phyloP scores from a whole-genome alignment of 1,140 invertebrate species.

The Drosophila bipectinata region DNA sequence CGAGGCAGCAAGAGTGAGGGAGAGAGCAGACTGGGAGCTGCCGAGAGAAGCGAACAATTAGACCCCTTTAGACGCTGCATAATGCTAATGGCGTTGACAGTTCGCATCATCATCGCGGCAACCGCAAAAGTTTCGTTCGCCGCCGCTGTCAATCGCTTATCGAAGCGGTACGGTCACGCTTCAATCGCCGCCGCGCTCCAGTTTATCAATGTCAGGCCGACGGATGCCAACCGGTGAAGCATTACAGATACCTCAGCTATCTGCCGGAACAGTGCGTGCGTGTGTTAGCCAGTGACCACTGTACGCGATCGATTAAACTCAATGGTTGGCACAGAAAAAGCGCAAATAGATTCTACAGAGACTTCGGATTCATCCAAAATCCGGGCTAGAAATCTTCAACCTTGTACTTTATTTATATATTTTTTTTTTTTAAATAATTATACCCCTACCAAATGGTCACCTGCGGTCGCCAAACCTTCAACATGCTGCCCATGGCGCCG shows the following conservation, averaged over 20 bases:
- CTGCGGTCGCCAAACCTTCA: conserved; percentile 80
- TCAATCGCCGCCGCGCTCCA: conserved; percentile 54
- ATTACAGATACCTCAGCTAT: conserved; percentile 46
- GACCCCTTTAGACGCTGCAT: conserved; percentile 77
- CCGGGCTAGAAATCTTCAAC: conserved; percentile 3
- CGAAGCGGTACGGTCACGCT: conserved; percentile 79
- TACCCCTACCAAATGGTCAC: conserved; percentile 78
- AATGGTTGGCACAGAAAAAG: too few species aligned
- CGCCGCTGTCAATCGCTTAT: conserved; percentile 57
- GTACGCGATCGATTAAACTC: conserved; percentile 13
- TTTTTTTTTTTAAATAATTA: conserved; percentile 18
- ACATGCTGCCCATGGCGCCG: conserved; percentile 83
- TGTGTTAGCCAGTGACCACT: conserved; percentile 38
- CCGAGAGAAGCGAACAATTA: conserved; percentile 61
- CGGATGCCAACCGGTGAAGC: conserved; percentile 73
- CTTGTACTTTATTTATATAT: conserved; percentile 15
- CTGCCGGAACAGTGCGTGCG: conserved; percentile 37
- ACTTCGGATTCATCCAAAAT: conserved; percentile 13
- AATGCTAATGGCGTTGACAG: conserved; percentile 83
- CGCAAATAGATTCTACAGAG: conserved; percentile 4
- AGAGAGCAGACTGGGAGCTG: conserved; percentile 9
- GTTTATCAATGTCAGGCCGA: conserved; percentile 75
- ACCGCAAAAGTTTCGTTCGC: conserved; percentile 59
- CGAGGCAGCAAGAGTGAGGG: conserved; percentile 15
- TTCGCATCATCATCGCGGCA: conserved; percentile 67